Percentiles rank a stretch among this genome's conserved stretches.
Conservation (phyloP, 2,113 vertebrate species). For the Cryptotis parvus region DNA sequence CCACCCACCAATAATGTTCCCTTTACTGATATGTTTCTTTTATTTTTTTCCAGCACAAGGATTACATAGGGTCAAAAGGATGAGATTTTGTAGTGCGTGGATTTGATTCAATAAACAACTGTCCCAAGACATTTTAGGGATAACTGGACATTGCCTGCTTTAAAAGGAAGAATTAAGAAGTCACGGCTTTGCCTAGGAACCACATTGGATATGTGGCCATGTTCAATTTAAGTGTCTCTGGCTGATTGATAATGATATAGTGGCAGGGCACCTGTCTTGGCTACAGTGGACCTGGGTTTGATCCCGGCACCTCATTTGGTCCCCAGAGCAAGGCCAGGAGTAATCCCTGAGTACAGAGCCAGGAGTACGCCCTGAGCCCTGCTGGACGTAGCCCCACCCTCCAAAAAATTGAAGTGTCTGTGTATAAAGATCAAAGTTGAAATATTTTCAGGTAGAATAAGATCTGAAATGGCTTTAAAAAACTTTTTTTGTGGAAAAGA, state of each 20-base stretch:
- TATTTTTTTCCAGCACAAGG: constrained; percentile 34
- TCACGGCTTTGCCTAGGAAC: constrained; percentile 8
- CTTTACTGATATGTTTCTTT: not conserved
- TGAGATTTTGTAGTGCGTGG: constrained; percentile 1
- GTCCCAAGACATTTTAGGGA: not conserved
- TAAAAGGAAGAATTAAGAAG: not conserved
- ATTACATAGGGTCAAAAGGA: not conserved
- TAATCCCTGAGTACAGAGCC: too few relatives aligned
- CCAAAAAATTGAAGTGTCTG: not conserved
- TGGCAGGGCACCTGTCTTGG: too few relatives aligned
- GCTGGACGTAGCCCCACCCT: too few relatives aligned
- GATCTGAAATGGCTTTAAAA: constrained; percentile 24
- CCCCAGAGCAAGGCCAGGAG: too few relatives aligned
- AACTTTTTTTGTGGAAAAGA: not conserved
- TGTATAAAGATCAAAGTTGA: not conserved
- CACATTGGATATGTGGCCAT: not conserved
- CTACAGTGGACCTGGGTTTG: too few relatives aligned
- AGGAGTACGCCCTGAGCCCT: too few relatives aligned
- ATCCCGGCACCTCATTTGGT: too few relatives aligned
- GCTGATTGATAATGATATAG: too few relatives aligned
- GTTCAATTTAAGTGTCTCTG: not conserved
- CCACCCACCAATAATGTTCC: not conserved
- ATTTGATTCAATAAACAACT: constrained; percentile 9
- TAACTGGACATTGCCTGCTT: not conserved
- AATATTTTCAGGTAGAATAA: constrained; percentile 41